Base-by-base conservation (phyloP, 1,140 invertebrate genomes). In the Archegozetes longisetosus region DNA sequence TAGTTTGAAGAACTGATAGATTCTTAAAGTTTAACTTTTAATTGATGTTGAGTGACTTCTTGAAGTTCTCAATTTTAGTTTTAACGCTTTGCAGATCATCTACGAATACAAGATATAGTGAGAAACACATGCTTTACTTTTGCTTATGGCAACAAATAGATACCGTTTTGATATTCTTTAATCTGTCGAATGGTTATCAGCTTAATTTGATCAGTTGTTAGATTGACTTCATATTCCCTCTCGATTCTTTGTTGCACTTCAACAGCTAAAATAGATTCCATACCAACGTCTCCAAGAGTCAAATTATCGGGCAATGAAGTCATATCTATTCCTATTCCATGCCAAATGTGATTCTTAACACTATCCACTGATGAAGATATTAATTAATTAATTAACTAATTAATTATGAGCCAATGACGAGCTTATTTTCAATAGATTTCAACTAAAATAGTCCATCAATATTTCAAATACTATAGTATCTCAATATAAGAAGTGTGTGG, bases 231-330 rank as follows among this genome's bases (percentile, higher is more conserved):
- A 29, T 62, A 62, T 55, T 62, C 61, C n/a, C 61, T 13, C 25
- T 62, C 61, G 24, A 62, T 53, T 3, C 26, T 14, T 40, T 62
- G 61, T 25, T 94, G 95, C 63, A 97, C 90, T 76, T 97, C 93
- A 0, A 93, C 88, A 56, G 88, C 89, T 91, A 97, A 96, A 27
- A 98, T 74, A 0, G 90, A 95, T 68, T 97, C 93, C 80, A 97
- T 88, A 53, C 93, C 93, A 13, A 97, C 77, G 69, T 96, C 92
- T 14, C 85, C 86, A 12, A 98, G 73, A 26, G 80, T 85, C 0
- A 82, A 78, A 9, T 79, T 78, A 32, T 78, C 48, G 22, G 48
- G 48, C 25, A 60, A 27, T 24, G 51, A 54, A 25, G n/a, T 20
- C 48, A 60, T 60, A 27, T 60, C 58, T 1, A 54, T 60, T 22